Conservation (phyloP, 2,113 vertebrate species). For the Otolemur garnettii region DNA sequence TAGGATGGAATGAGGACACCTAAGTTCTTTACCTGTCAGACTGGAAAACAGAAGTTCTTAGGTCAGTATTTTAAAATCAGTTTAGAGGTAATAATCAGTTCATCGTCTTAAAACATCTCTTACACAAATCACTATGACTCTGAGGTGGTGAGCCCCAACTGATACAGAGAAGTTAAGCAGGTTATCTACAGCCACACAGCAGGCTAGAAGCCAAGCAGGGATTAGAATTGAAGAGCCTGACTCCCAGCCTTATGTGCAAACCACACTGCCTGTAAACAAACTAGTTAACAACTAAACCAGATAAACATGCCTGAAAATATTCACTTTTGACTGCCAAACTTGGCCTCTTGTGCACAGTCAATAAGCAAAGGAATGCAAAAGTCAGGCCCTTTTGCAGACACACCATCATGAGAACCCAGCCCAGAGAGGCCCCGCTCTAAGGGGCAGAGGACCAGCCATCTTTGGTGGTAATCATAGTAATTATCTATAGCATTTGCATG, state of each 20-base stretch:
- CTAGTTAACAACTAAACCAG: constrained; percentile 57
- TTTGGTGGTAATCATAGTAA: neutral
- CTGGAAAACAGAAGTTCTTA: constrained; percentile 9
- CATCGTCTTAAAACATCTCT: constrained; percentile 3
- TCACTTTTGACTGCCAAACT: constrained; percentile 50
- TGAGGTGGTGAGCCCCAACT: neutral
- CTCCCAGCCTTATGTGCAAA: neutral
- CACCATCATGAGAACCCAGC: neutral
- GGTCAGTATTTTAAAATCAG: constrained; percentile 10
- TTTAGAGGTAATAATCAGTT: neutral
- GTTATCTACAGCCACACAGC: constrained; percentile 24
- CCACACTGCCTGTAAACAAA: constrained; percentile 35
- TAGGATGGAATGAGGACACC: neutral
- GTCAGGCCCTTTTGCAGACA: constrained; percentile 26
- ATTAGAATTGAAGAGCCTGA: neutral
- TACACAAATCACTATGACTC: constrained; percentile 23
- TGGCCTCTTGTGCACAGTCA: constrained; percentile 19
- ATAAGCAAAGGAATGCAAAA: constrained; percentile 41
- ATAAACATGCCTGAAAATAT: constrained; percentile 50
- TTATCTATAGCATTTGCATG: neutral
- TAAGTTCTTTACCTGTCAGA: neutral
- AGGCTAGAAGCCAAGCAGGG: neutral
- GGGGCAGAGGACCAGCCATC: neutral
- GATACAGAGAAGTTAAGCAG: neutral
- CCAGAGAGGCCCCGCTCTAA: neutral